A percentile compares a stretch with the other conserved stretches of the same genome.
phyloP scores from a whole-genome alignment of 2,797 vertebrate genomes.

The Sparus aurata region DNA sequence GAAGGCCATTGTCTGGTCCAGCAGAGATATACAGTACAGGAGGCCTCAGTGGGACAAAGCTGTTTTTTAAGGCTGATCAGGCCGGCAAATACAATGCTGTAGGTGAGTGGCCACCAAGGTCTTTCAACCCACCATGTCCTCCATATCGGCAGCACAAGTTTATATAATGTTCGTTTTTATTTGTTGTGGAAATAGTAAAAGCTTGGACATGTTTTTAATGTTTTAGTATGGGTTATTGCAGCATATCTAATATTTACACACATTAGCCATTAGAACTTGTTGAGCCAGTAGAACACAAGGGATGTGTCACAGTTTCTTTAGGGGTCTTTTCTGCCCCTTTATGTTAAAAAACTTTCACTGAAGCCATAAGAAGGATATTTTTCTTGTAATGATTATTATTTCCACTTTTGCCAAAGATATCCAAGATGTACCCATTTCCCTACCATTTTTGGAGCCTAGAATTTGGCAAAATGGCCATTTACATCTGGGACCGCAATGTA shows the following conservation, averaged over 20 bases:
- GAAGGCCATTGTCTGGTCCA: conserved; percentile 20
- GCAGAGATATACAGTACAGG: conserved; percentile 23
- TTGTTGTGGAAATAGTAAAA: neutral
- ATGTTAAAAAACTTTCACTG: neutral
- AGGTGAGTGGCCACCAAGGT: conserved; percentile 10
- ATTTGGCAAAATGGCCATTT: neutral
- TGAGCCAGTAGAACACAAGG: neutral
- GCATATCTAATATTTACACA: neutral
- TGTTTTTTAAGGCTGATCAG: conserved; percentile 23
- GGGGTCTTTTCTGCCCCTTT: conserved; percentile 19
- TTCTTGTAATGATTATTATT: neutral
- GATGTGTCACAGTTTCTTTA: neutral
- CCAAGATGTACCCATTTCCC: neutral
- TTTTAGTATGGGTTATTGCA: neutral
- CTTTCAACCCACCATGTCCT: neutral
- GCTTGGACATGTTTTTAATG: neutral
- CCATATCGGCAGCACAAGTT: neutral
- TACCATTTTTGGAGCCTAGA: no score
- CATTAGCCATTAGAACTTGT: neutral
- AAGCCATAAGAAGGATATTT: neutral
- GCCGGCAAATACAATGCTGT: conserved; percentile 13
- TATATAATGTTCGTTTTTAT: neutral
- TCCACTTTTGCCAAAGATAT: neutral
- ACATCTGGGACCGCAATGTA: no score
- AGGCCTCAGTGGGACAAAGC: neutral